Evolutionary conservation across 2,888 invertebrate genomes (phyloP).

Genomic region (Dione vanillae): DNA sequence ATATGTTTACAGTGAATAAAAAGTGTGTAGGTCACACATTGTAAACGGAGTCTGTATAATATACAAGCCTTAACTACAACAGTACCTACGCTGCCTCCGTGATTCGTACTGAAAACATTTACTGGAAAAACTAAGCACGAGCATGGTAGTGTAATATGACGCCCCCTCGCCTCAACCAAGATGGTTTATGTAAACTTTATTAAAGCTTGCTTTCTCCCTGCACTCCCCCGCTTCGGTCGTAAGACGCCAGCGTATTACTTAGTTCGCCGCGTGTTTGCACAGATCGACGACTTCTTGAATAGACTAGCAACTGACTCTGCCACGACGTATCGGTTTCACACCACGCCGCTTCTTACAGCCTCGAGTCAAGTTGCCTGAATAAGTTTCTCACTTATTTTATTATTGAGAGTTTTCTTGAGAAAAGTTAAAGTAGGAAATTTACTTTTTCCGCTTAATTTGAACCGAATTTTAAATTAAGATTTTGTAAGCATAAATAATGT

Average conservation of each 20-base stretch:
- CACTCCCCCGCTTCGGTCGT: slow-evolving; percentile 63
- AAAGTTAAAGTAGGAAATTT: not conserved
- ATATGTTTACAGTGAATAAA: slow-evolving; percentile 2
- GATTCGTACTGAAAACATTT: slow-evolving; percentile 79
- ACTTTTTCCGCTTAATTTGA: not conserved
- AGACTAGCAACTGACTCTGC: slow-evolving; percentile 61
- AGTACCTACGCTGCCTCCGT: slow-evolving; percentile 73
- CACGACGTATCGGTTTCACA: slow-evolving; percentile 70
- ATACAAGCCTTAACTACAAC: slow-evolving; percentile 71
- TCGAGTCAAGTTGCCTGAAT: slow-evolving; percentile 18
- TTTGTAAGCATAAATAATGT: not conserved
- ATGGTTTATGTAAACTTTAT: slow-evolving; percentile 82
- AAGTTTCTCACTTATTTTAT: slow-evolving; percentile 24
- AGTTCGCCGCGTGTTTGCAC: slow-evolving; percentile 77
- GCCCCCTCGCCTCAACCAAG: slow-evolving; percentile 65
- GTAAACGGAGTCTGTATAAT: slow-evolving; percentile 65
- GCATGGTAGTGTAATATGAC: slow-evolving; percentile 66
- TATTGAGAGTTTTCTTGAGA: slow-evolving; percentile 6
- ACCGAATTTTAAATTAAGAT: not conserved
- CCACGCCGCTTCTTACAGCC: slow-evolving; percentile 51
- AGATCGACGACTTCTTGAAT: slow-evolving; percentile 76
- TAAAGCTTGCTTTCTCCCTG: slow-evolving; percentile 68
- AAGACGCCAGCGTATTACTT: slow-evolving; percentile 77
- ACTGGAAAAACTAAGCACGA: slow-evolving; percentile 65
- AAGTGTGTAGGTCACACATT: not conserved